Percentiles rank a stretch among this genome's conserved stretches.
Conservation (phyloP, 2,888 invertebrate genomes). For the Eubasilissa splendida region DNA sequence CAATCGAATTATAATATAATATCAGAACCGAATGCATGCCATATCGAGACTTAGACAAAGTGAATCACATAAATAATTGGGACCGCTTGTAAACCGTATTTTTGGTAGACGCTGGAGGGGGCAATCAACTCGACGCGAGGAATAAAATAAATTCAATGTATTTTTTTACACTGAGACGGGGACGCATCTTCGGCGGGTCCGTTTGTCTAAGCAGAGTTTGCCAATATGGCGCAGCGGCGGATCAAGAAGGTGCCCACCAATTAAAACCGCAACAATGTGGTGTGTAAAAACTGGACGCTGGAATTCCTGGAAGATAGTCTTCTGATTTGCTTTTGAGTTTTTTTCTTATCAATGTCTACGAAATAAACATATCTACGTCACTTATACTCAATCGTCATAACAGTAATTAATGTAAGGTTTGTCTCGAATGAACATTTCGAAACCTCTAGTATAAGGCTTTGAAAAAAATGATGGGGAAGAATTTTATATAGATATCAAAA, state of each 20-base stretch:
- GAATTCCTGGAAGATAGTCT: constrained; percentile 31
- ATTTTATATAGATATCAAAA: no score
- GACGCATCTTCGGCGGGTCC: background rate
- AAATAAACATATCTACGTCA: no score
- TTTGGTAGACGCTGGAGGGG: background rate
- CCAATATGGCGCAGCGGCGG: background rate
- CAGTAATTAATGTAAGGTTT: no score
- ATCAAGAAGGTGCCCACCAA: background rate
- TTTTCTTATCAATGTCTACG: background rate
- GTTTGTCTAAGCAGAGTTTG: constrained; percentile 1
- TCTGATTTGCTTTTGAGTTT: constrained; percentile 26
- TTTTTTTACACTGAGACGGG: constrained; percentile 2
- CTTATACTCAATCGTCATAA: no score
- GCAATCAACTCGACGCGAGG: constrained; percentile 1
- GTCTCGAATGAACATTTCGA: no score
- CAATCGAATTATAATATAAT: background rate
- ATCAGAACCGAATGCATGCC: background rate
- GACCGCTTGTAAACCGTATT: background rate
- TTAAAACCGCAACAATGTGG: constrained; percentile 5
- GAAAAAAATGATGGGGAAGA: no score
- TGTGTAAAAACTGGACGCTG: background rate
- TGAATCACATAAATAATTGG: background rate
- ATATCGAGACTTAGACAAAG: background rate
- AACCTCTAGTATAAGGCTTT: no score
- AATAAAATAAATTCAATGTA: background rate